Base-by-base conservation (phyloP, 2,113 vertebrate species). In the Phocoena sinus region DNA sequence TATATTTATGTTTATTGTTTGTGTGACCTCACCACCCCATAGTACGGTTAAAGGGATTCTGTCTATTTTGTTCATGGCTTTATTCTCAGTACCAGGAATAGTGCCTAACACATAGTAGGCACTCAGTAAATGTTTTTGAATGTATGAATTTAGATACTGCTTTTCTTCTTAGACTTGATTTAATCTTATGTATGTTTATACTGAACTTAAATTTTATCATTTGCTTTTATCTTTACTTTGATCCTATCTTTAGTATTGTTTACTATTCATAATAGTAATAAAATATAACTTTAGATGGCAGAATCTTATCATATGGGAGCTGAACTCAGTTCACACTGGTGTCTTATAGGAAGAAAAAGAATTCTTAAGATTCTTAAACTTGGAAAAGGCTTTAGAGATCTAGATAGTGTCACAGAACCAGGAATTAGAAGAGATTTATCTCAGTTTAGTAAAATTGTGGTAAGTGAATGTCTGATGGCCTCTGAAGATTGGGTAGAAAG, bases 311-410 rank as follows among this genome's bases (percentile, higher is more conserved):
- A 82, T 65, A 26, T 74, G 47, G n/a, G 74, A 91, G 15, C 15
- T 76, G 1, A 25, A 31, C n/a, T 94, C 60, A 88, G 26, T 82
- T 76, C 82, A 68, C 8, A 74, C 11, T 83, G 89, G n/a, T 14
- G 68, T 92, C 28, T 88, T 81, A 3, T 33, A 79, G 70, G 58
- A 79, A 84, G n/a, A 71, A 92, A 77, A 92, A 70, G 6, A 63
- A 77, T 89, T 89, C 15, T 94, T 68, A 60, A 94, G 47, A 94
- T 81, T 81, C 36, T 88, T 77, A 88, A 79, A 38, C 47, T 92
- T 76, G 23, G 60, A 82, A 91, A 82, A 70, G 50, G 9, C 23
- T 88, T 82, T 83, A 77, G 53, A 68, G 41, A 79, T 76, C 33
- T 50, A 60, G 33, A 74, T 50, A 83, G 44, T 77, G 9, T 84